Percentiles rank a stretch among this genome's conserved stretches.
Evolutionary conservation across 2,797 vertebrate species (phyloP).

Genomic region (Notolepis coatsorum): DNA sequence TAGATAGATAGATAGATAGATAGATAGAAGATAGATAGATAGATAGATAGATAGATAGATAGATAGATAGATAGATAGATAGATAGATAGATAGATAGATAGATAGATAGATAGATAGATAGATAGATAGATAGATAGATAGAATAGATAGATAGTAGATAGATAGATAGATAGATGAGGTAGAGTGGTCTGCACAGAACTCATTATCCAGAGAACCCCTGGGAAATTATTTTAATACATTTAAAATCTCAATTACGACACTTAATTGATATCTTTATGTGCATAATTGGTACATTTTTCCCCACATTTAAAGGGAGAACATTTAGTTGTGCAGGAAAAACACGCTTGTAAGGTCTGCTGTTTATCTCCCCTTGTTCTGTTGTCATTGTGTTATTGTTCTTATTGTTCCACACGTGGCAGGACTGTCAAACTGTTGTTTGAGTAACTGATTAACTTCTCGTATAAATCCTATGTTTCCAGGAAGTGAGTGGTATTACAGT

Average conservation of each 20-base stretch:
- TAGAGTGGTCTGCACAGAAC: conserved; percentile 48
- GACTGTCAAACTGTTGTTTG: conserved; percentile 39
- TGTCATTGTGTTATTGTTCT: conserved; percentile 46
- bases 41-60: too few species aligned
- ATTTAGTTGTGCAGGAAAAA: conserved; percentile 17
- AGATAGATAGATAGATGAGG: conserved; percentile 22
- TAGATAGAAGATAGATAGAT: too few species aligned
- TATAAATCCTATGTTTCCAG: too few species aligned
- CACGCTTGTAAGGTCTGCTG: conserved; percentile 48
- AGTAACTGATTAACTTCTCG: background rate
- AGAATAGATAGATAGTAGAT: conserved; percentile 34
- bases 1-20: too few species aligned
- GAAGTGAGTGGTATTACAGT: conserved; percentile 36
- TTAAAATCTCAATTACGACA: conserved; percentile 80
- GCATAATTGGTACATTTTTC: conserved; percentile 77
- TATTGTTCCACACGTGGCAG: conserved; percentile 57
- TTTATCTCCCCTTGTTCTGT: too few species aligned
- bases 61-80: too few species aligned
- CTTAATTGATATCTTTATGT: conserved; percentile 87
- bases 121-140: conserved; percentile 19
- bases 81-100: too few species aligned
- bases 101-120: too few species aligned
- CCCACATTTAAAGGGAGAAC: conserved; percentile 31
- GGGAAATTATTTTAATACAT: conserved; percentile 80
- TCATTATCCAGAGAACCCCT: conserved; percentile 76